These are phyloP conservation scores for Agriopis leucophaearia DNA, from an alignment of 2,888 invertebrate species.

Conservation along the genomic window DNA sequence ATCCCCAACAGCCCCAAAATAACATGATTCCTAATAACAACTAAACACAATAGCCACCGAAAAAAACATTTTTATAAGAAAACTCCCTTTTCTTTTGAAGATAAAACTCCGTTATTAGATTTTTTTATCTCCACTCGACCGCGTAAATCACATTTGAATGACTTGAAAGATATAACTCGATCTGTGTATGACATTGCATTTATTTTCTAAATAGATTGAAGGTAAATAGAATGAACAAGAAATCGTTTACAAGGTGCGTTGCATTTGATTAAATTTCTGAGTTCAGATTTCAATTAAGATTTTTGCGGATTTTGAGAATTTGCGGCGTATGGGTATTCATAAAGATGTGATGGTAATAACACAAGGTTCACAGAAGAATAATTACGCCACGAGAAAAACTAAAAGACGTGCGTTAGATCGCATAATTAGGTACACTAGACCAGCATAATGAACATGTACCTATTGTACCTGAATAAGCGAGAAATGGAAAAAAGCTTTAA, in stretches of 20 bases:
- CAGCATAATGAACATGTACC: too few species aligned
- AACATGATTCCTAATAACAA: conserved; percentile 48
- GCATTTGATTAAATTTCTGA: conserved; percentile 17
- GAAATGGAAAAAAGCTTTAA: too few species aligned
- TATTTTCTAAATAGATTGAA: conserved; percentile 18
- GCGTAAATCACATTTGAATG: background rate
- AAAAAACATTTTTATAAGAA: conserved; percentile 31
- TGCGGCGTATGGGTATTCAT: background rate
- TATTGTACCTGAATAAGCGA: too few species aligned
- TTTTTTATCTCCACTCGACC: conserved; percentile 26
- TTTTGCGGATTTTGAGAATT: too few species aligned
- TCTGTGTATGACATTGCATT: conserved; percentile 35
- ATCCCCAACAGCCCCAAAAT: conserved; percentile 30
- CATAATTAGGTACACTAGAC: too few species aligned
- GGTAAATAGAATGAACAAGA: conserved; percentile 8
- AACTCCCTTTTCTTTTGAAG: conserved; percentile 23
- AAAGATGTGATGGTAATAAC: too few species aligned
- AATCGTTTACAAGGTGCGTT: background rate
- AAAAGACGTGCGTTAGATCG: too few species aligned
- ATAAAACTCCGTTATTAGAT: conserved; percentile 32
- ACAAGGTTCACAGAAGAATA: too few species aligned
- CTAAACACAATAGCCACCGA: conserved; percentile 29
- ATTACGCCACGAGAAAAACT: too few species aligned
- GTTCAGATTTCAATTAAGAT: conserved; percentile 25
- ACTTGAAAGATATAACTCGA: conserved; percentile 21